Evolutionary conservation across 2,113 vertebrate species (phyloP).

Genomic region (Strix uralensis): DNA sequence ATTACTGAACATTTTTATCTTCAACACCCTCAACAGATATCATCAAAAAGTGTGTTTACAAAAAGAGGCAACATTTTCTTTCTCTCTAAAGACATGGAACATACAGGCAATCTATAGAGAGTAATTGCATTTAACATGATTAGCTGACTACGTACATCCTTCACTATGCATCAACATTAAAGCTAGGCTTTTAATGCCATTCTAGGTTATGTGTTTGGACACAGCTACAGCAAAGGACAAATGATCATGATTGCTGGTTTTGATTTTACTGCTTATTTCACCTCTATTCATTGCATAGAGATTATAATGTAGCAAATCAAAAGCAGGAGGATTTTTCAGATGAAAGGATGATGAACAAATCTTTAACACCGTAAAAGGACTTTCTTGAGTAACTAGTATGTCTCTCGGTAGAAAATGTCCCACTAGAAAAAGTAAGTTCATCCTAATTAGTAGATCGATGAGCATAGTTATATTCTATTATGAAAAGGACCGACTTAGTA

Average conservation of each 20-base stretch:
- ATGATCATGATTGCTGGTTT: neutral
- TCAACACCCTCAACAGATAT: neutral
- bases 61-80: neutral
- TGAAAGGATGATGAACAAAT: neutral
- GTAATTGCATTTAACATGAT: neutral
- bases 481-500: neutral
- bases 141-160: neutral
- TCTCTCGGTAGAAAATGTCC: neutral
- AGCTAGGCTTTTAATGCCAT: neutral
- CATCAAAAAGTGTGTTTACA: neutral
- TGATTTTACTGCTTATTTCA: neutral
- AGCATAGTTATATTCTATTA: neutral
- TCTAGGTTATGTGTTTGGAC: neutral
- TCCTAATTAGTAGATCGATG: neutral
- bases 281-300: neutral
- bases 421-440: neutral
- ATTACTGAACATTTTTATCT: neutral
- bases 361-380: neutral
- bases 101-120: neutral
- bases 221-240: neutral
- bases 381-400: neutral
- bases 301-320: neutral
- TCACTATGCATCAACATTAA: neutral
- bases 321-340: neutral
- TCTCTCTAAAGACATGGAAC: neutral